Percentiles rank a stretch among this genome's conserved stretches.
These are phyloP conservation scores for Loriculus beryllinus DNA, from an alignment of 2,797 vertebrate genomes.

Conservation along the genomic window DNA sequence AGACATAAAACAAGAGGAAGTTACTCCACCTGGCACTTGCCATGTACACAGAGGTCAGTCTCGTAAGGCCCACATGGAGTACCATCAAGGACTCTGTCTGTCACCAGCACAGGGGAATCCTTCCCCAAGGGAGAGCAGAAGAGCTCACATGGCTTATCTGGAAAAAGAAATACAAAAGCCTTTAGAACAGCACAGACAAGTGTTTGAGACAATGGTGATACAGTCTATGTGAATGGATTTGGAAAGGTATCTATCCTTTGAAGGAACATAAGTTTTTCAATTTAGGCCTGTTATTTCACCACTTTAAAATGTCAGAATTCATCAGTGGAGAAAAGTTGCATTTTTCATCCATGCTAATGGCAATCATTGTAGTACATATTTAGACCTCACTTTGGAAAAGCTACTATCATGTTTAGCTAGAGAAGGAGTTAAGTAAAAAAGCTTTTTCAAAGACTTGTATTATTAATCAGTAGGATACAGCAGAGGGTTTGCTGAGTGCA, in stretches of 20 bases:
- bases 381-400: not conserved
- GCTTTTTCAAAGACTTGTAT: not conserved
- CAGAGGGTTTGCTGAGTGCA: not conserved
- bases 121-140: constrained; percentile 88
- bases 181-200: not conserved
- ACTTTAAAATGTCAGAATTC: not conserved
- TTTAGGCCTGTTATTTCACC: not conserved
- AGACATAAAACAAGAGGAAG: constrained; percentile 28
- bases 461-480: not conserved
- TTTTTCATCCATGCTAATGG: not conserved
- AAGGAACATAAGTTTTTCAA: not conserved
- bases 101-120: constrained; percentile 83
- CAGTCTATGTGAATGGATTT: not conserved
- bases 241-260: not conserved
- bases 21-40: constrained; percentile 90
- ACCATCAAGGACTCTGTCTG: constrained; percentile 92
- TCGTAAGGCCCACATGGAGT: constrained; percentile 95
- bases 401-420: not conserved
- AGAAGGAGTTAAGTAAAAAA: not conserved
- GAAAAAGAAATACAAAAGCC: not conserved
- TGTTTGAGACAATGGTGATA: not conserved
- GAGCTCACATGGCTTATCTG: constrained; percentile 93
- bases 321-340: not conserved
- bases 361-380: not conserved
- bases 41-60: constrained; percentile 91